These are phyloP conservation scores for Caenorhabditis sp. DNA, from an alignment of 2,888 invertebrate species.

Conservation along the genomic window DNA sequence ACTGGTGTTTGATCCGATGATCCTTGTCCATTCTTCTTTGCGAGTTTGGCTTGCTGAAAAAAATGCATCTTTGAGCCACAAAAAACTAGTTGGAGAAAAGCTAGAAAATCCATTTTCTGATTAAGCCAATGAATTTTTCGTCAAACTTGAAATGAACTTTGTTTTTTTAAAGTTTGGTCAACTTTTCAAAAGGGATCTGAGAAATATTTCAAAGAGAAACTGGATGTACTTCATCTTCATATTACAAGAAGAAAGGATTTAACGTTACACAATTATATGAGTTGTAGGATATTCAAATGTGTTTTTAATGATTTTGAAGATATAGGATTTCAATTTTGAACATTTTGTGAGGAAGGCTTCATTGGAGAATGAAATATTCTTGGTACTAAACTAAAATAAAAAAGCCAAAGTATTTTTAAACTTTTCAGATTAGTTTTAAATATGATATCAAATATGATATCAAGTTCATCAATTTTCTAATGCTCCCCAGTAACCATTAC, in stretches of 20 bases:
- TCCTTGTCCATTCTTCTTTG: constrained; percentile 30
- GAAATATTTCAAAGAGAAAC: too few relatives aligned
- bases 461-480: too few relatives aligned
- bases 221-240: too few relatives aligned
- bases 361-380: too few relatives aligned
- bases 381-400: too few relatives aligned
- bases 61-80: background rate
- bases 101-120: background rate
- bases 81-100: background rate
- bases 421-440: background rate
- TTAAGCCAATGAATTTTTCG: background rate
- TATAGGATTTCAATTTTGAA: background rate
- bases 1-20: constrained; percentile 16
- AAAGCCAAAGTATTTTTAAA: background rate
- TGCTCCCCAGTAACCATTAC: too few relatives aligned
- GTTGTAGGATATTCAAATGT: background rate
- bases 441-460: too few relatives aligned
- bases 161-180: background rate
- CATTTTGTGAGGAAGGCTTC: too few relatives aligned
- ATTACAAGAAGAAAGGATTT: too few relatives aligned
- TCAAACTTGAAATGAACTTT: background rate
- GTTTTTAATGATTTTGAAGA: background rate
- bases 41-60: constrained; percentile 37
- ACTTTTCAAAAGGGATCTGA: background rate
- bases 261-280: too few relatives aligned